A percentile compares a stretch with the other conserved stretches of the same genome.
These are phyloP conservation scores for Periophthalmus modestus DNA, from an alignment of 2,113 vertebrate genomes.

Conservation along the genomic window DNA sequence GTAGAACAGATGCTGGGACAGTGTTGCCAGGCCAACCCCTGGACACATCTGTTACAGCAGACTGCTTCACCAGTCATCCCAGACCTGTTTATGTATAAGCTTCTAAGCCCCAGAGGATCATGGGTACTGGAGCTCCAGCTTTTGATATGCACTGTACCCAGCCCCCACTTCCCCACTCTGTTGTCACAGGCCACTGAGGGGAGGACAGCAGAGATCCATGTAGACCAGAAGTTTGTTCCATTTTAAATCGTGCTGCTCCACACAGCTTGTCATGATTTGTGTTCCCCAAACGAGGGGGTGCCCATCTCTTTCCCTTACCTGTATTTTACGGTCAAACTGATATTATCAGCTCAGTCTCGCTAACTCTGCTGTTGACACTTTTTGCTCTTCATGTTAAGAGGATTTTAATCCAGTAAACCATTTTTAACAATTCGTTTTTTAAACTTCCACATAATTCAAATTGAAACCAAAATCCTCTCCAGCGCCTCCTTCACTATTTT, in stretches of 20 bases:
- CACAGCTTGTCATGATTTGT: slow-evolving; percentile 55
- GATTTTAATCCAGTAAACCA: slow-evolving; percentile 48
- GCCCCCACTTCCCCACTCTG: slow-evolving; percentile 27
- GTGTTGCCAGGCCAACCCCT: slow-evolving; percentile 31
- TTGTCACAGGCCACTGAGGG: background rate
- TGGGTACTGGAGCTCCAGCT: slow-evolving; percentile 70
- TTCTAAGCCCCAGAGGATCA: slow-evolving; percentile 70
- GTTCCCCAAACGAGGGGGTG: slow-evolving; percentile 45
- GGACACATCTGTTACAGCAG: slow-evolving; percentile 57
- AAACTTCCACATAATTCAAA: slow-evolving; percentile 34
- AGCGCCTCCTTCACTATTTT: slow-evolving; percentile 38
- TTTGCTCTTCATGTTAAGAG: slow-evolving; percentile 24
- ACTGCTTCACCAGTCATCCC: slow-evolving; percentile 45
- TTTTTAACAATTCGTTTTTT: slow-evolving; percentile 51
- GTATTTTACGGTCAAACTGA: slow-evolving; percentile 63
- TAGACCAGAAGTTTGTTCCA: slow-evolving; percentile 54
- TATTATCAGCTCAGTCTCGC: slow-evolving; percentile 40
- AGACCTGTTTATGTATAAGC: slow-evolving; percentile 68
- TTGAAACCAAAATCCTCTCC: slow-evolving; percentile 26
- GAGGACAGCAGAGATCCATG: slow-evolving; percentile 55
- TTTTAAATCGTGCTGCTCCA: slow-evolving; percentile 55
- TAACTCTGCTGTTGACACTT: slow-evolving; percentile 23
- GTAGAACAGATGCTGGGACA: slow-evolving; percentile 36
- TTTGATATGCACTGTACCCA: slow-evolving; percentile 69
- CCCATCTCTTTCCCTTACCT: slow-evolving; percentile 47